phyloP scores from a whole-genome alignment of 2,888 invertebrate species.

The Chromoteleia sp. region DNA sequence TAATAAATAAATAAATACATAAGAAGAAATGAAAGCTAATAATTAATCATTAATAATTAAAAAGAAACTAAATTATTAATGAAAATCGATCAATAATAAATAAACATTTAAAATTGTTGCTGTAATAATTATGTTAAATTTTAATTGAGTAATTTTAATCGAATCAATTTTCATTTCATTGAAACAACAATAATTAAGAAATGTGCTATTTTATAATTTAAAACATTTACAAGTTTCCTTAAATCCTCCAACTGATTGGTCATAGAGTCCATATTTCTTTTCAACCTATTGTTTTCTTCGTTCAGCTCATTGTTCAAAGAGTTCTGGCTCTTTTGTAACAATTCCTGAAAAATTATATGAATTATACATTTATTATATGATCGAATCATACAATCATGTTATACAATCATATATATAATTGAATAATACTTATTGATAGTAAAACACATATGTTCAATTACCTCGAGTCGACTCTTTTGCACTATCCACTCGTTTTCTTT shows the following conservation, averaged over 20 bases:
- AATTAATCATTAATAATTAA: too few species aligned
- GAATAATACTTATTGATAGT: not conserved
- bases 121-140: too few species aligned
- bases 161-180: too few species aligned
- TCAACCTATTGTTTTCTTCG: slow-evolving; percentile 89
- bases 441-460: slow-evolving; percentile 76
- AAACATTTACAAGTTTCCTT: slow-evolving; percentile 87
- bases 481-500: slow-evolving; percentile 90
- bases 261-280: slow-evolving; percentile 88
- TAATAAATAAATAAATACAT: not conserved
- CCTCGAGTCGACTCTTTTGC: slow-evolving; percentile 90
- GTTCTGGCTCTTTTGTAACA: slow-evolving; percentile 76
- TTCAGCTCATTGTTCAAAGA: slow-evolving; percentile 88
- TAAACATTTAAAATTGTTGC: slow-evolving; percentile 8
- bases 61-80: too few species aligned
- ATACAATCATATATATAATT: too few species aligned
- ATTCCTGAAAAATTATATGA: slow-evolving; percentile 72
- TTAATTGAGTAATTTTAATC: too few species aligned
- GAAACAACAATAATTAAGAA: too few species aligned
- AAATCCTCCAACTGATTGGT: slow-evolving; percentile 91
- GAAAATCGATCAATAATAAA: too few species aligned
- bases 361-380: slow-evolving; percentile 8
- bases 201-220: too few species aligned
- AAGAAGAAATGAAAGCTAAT: too few species aligned
- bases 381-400: too few species aligned